Conservation (phyloP, 2,888 invertebrate genomes). For the Eupithecia abbreviata region DNA sequence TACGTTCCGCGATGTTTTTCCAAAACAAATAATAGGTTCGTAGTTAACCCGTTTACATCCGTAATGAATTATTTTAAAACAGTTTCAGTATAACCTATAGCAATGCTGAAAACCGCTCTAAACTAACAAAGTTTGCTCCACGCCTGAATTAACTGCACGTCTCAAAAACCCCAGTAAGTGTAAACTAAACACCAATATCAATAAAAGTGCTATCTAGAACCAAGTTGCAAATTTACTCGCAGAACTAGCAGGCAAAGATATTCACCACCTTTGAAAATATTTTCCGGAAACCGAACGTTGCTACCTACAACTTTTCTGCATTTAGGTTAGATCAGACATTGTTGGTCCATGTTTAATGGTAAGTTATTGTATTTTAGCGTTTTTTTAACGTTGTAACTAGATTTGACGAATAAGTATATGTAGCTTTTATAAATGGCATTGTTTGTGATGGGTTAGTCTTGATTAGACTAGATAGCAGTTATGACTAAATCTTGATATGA, state of each 20-base stretch:
- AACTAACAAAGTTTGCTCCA: background rate
- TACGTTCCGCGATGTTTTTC: too few relatives aligned
- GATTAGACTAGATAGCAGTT: too few relatives aligned
- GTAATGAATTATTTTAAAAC: too few relatives aligned
- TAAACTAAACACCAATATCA: background rate
- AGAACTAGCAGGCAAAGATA: background rate
- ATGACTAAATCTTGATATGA: too few relatives aligned
- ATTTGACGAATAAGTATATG: background rate
- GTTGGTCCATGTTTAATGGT: background rate
- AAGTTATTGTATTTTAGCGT: too few relatives aligned
- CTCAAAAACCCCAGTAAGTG: background rate
- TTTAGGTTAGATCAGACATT: background rate
- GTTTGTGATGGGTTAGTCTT: too few relatives aligned
- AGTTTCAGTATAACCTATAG: background rate
- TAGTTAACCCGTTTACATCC: too few relatives aligned
- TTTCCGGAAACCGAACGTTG: constrained; percentile 1
- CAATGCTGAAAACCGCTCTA: background rate
- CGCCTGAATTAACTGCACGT: background rate
- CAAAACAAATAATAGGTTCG: too few relatives aligned
- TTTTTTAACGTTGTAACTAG: background rate
- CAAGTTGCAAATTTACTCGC: background rate
- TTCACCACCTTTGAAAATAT: constrained; percentile 1
- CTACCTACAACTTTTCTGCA: background rate
- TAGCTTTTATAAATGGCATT: too few relatives aligned
- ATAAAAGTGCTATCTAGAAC: constrained; percentile 1